Percentiles rank a stretch among this genome's conserved stretches.
Evolutionary conservation across 2,797 vertebrate genomes (phyloP).

Genomic region (Diplodus puntazzo): DNA sequence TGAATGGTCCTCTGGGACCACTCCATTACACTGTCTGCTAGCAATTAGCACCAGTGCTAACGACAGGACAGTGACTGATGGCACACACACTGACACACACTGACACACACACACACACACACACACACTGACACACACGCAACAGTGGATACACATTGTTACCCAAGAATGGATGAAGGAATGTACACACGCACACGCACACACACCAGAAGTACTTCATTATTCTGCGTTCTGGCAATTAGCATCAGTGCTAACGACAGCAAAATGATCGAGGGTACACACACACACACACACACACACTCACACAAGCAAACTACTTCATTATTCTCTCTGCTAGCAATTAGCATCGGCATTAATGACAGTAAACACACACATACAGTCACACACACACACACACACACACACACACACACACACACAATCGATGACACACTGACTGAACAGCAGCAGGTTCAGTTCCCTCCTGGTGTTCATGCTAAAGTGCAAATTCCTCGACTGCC

Average conservation of each 20-base stretch:
- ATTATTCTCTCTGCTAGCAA: constrained; percentile 61
- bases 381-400: constrained; percentile 22
- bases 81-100: background rate
- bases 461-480: background rate
- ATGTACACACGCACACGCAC: background rate
- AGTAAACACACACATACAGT: constrained; percentile 17
- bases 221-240: constrained; percentile 56
- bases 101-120: background rate
- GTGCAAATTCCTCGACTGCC: too few relatives aligned
- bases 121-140: background rate
- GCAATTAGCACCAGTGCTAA: constrained; percentile 68
- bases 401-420: background rate
- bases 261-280: constrained; percentile 44
- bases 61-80: constrained; percentile 70
- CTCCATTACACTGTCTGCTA: constrained; percentile 64
- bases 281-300: constrained; percentile 11
- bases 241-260: constrained; percentile 60
- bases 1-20: constrained; percentile 42
- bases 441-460: constrained; percentile 1
- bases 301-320: constrained; percentile 31
- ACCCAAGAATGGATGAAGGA: background rate
- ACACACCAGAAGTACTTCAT: constrained; percentile 34
- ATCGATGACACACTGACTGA: background rate
- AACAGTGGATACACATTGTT: background rate
- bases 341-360: constrained; percentile 51